Base-by-base conservation (phyloP, 2,888 invertebrate species). In the Blastobasis adustella region DNA sequence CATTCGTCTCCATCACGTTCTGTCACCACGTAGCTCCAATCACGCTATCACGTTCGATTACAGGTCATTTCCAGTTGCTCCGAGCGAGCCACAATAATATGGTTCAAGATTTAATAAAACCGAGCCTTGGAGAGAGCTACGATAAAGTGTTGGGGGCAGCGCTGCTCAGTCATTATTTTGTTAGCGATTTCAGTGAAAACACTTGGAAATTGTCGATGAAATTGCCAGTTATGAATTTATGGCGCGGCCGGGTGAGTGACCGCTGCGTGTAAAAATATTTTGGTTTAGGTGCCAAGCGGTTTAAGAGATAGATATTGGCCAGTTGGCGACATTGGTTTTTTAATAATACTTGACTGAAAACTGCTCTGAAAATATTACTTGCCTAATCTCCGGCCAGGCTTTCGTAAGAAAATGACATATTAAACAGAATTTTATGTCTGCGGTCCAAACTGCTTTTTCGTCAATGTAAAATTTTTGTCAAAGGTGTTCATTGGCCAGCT, bases 121-220 rank as follows among this genome's bases (percentile, higher is more conserved):
- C 69, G 58, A 56, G 60, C 55, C 66, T 58, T 53, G 63, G 82
- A 76, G 79, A 82, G 81, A 79, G 81, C 69, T 62, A 57, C 71
- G 73, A 69, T 77, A 79, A 82, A 83, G 82, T 82, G 80, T 82
- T 73, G 67, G 66, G 71, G 69, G 68, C 68, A 65, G 62, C 65
- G 61, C 62, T 71, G 73, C 74, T 66, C 69, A 70, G 73, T 81
- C 74, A 78, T 82, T 82, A 79, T 77, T 79, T 72, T 77, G 80
- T 79, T 79, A 74, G 74, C 67, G 69, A 76, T 76, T 80, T 76
- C 69, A 80, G 79, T 79, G 80, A 80, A 83, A 82, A 81, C 71
- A 72, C 75, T 76, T 76, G 70, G 79, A 79, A 77, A 77, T 77
- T 75, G 69, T 70, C 67, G 67, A 67, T 70, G 65, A 79, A 82